Evolutionary conservation across 2,113 vertebrate species (phyloP), one percentile per base, ranked within the genome.

Genomic region (Arizona elegans): DNA sequence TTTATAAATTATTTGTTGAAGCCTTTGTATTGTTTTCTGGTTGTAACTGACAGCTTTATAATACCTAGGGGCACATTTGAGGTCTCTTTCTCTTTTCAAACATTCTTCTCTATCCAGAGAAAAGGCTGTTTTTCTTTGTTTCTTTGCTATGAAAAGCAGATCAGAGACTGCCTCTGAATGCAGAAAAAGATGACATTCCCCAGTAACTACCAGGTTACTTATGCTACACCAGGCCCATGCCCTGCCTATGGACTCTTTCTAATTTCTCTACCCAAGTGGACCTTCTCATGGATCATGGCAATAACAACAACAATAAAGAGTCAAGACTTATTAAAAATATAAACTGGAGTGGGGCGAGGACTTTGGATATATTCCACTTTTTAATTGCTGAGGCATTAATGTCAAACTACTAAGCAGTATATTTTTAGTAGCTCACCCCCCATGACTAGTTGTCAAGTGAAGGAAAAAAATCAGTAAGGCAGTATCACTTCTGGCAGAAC

Each of bases 301-400:
- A 96, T 95, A 97, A 94, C 90, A 87, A 95, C 94, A n/a, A 33
- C n/a, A 81, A 81, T 81, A 81, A 81, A 21, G 17, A 81, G 17
- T 43, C n/a, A 81, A 81, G 75, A 81, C 19, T 81, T 81, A 38
- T 81, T 21, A 8, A 81, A 81, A 81, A 81, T 38, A 81, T 21
- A 21, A 81, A 96, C 89, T 70, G 65, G 94, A 95, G 94, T 96
- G 95, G 94, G 33, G n/a, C 0, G 29, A 24, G 21, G 55, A 7
- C 21, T 33, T 54, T 53, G 26, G 97, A 97, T 98, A 97, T 97
- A 95, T 94, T 43, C 93, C 55, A 95, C 94, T 97, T 98, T 98
- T 97, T 98, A 98, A 98, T 98, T 98, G 98, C 97, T 97, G 97
- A 98, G 97, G 95, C 96, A 96, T 97, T 96, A 95, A 97, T 97